Evolutionary conservation across 2,888 invertebrate species (phyloP).

Genomic region (Patella pellucida): DNA sequence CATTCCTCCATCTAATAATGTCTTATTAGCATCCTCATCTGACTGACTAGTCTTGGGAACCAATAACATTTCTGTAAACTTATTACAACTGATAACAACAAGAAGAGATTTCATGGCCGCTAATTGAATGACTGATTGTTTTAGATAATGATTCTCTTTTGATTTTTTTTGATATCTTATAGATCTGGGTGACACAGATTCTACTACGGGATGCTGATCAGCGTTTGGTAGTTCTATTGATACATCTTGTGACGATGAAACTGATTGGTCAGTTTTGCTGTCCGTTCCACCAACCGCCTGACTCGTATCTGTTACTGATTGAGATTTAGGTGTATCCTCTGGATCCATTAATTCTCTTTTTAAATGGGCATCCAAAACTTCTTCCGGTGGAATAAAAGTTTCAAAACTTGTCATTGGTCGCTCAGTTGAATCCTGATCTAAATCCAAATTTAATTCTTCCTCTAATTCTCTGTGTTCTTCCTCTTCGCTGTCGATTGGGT

Average conservation of each 20-base stretch:
- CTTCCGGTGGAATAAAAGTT: not conserved
- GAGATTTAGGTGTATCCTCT: not conserved
- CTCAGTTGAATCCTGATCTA: not conserved
- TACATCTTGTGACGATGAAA: not conserved
- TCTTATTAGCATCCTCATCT: conserved; percentile 45
- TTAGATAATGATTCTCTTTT: conserved; percentile 73
- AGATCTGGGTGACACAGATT: not conserved
- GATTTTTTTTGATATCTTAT: conserved; percentile 14
- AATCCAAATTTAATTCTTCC: not conserved
- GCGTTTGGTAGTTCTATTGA: too few relatives aligned
- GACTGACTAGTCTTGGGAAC: conserved; percentile 70
- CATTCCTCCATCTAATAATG: conserved; percentile 52
- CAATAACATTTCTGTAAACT: conserved; percentile 75
- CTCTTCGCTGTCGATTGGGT: not conserved
- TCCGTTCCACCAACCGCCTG: not conserved
- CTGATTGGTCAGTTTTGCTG: not conserved
- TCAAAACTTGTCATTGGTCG: not conserved
- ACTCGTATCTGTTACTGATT: not conserved
- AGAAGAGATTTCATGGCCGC: conserved; percentile 75
- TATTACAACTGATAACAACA: conserved; percentile 74
- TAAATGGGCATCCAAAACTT: not conserved
- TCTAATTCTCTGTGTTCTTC: not conserved
- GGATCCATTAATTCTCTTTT: not conserved
- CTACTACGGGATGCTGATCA: not conserved
- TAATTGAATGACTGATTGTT: conserved; percentile 74